phyloP scores from a whole-genome alignment of 2,888 invertebrate genomes.

The Clitarchus hookeri region DNA sequence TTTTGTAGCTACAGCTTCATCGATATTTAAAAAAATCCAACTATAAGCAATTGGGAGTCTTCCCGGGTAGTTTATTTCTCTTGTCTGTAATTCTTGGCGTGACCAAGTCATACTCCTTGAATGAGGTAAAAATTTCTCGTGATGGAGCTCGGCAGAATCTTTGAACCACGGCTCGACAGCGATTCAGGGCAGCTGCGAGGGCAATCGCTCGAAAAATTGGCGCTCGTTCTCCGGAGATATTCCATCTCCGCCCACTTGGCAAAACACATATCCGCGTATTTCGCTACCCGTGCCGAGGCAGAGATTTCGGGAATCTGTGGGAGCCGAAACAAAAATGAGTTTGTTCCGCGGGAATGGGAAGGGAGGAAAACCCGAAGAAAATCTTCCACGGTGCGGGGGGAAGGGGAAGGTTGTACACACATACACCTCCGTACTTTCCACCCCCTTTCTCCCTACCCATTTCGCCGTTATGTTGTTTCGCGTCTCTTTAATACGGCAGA shows the following conservation, averaged over 20 bases:
- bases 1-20: too few species aligned
- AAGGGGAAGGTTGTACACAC: background rate
- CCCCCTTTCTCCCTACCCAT: background rate
- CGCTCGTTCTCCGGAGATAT: background rate
- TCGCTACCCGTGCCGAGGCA: background rate
- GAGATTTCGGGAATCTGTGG: background rate
- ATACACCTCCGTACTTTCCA: background rate
- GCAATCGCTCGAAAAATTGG: background rate
- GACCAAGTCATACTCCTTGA: too few species aligned
- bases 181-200: background rate
- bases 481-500: conserved; percentile 1
- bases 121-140: too few species aligned
- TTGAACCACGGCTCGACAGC: background rate
- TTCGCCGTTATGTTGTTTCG: background rate
- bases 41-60: too few species aligned
- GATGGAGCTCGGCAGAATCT: background rate
- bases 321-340: background rate
- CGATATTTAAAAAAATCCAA: too few species aligned
- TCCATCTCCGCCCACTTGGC: background rate
- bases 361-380: background rate
- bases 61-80: too few species aligned
- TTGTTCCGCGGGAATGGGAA: background rate
- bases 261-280: background rate
- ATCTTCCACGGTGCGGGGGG: background rate
- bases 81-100: too few species aligned